phyloP scores from a whole-genome alignment of 2,797 vertebrate genomes.

The Uromys caudimaculatus region DNA sequence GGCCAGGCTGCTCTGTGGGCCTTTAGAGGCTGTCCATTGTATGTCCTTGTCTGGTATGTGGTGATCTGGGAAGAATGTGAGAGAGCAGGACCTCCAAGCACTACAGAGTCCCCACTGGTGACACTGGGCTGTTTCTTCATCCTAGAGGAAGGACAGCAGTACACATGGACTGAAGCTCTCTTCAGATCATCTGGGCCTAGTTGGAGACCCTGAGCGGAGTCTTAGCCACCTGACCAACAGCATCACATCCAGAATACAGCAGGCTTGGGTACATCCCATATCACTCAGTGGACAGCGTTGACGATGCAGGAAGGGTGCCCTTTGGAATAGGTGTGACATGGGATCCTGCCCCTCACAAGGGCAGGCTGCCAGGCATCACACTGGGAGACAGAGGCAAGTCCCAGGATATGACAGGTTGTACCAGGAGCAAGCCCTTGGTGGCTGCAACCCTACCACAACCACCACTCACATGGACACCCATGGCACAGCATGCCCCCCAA shows the following conservation, averaged over 20 bases:
- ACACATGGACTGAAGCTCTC: background rate
- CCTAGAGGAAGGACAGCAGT: background rate
- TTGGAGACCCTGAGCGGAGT: background rate
- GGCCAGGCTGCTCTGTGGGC: slow-evolving; percentile 56
- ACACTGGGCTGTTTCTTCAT: background rate
- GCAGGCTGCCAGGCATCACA: background rate
- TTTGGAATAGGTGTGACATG: rapidly evolving
- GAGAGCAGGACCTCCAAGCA: background rate
- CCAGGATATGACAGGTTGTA: background rate
- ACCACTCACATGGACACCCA: background rate
- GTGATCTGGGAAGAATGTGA: background rate
- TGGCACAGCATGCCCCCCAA: background rate
- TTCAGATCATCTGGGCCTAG: background rate
- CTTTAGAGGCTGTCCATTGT: background rate
- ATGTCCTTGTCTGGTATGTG: background rate
- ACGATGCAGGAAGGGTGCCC: too few relatives aligned
- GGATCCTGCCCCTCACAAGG: too few relatives aligned
- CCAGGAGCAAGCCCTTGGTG: background rate
- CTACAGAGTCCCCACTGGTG: background rate
- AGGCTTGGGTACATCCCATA: background rate
- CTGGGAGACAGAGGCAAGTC: background rate
- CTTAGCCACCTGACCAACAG: background rate
- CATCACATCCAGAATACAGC: background rate
- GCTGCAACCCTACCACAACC: background rate
- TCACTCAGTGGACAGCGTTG: background rate